Evolutionary conservation across 2,888 invertebrate genomes (phyloP), one percentile per base, ranked within the genome.

Genomic region (Spatulosminthurus flaviceps): DNA sequence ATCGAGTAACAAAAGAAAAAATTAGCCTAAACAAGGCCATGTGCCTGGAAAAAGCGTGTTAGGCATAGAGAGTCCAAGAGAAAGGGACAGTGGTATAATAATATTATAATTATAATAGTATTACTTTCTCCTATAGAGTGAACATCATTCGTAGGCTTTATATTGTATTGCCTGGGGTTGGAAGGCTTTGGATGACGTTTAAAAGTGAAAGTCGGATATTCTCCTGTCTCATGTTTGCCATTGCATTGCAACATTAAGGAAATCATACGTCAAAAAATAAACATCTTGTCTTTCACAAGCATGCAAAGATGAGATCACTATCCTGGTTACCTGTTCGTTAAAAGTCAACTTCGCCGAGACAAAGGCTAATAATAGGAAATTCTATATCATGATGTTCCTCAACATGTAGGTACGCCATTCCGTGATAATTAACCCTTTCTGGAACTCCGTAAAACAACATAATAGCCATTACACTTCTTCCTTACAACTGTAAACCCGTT

Each of bases 361-460:
- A 24, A 29, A 67, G 19, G 67, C 67, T 67, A 67, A 67, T 67
- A 67, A 67, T 28, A n/a, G 28, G 67, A 26, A 67, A 67, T 67
- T 67, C 67, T 26, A 67, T 67, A n/a, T 19, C 26, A 67, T 7
- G 22, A n/a, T 67, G 28, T 26, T 67, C 22, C 28, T 67, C 19
- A 16, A 28, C 28, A 19, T 28, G 13, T 16, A 29, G 26, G 24
- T 26, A 67, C 29, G 1, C 28, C 26, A 67, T 67, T 11, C 29
- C 26, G 67, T 67, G 67, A 67, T 67, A 67, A 67, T 67, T 67
- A 67, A 67, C 67, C 67, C 28, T 24, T 29, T 67, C 29, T 67
- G 51, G 51, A 51, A 51, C n/a, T n/a, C 16, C n/a, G n/a, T n/a
- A 51, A 51, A 11, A 51, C n/a, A n/a, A 9, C 34, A 9, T 34